Base-by-base conservation (phyloP, 2,113 vertebrate genomes). In the Daphoenositta chrysoptera region DNA sequence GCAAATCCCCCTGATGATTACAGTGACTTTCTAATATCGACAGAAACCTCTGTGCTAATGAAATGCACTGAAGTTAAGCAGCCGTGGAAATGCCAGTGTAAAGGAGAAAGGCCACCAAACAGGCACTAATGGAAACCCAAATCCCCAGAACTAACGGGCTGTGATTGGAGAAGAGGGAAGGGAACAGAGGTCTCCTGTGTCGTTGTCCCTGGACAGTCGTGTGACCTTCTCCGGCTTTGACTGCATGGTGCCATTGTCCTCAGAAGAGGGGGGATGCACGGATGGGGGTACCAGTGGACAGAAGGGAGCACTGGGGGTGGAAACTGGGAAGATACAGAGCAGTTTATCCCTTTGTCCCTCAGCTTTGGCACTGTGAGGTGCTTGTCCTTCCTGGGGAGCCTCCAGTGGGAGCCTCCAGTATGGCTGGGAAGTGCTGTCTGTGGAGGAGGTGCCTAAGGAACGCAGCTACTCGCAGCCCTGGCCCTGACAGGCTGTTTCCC, bases 51-150 rank as follows among this genome's bases (percentile, higher is more conserved):
- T 61, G 93, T 35, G 70, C 91, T 91, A 93, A 93, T 95, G 95
- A 95, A 93, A 94, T 93, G 94, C 96, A 83, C 94, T 57, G 65
- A 89, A 92, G 95, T 89, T 96, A 97, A 97, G 96, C 94, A 93
- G 83, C 96, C 91, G n/a, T 96, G 96, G 90, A 95, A 97, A 97
- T 95, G 94, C 90, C 90, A 93, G 86, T 50, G 71, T 93, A 92
- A 95, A 95, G 94, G 90, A 96, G 88, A 97, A 92, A 95, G 95
- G 91, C 94, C 94, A 96, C 87, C 92, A 94, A 95, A 95, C 71
- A 81, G 91, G 72, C 91, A 76, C 86, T 89, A 95, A 97, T 96
- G 94, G 97, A 95, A 97, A 96, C 77, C 76, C 86, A 97, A 94
- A 97, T 97, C 91, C 77, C 95, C 94, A 95, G 96, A 97, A 97